These are phyloP conservation scores for Colaptes auratus DNA, from an alignment of 2,113 vertebrate genomes.

Conservation along the genomic window DNA sequence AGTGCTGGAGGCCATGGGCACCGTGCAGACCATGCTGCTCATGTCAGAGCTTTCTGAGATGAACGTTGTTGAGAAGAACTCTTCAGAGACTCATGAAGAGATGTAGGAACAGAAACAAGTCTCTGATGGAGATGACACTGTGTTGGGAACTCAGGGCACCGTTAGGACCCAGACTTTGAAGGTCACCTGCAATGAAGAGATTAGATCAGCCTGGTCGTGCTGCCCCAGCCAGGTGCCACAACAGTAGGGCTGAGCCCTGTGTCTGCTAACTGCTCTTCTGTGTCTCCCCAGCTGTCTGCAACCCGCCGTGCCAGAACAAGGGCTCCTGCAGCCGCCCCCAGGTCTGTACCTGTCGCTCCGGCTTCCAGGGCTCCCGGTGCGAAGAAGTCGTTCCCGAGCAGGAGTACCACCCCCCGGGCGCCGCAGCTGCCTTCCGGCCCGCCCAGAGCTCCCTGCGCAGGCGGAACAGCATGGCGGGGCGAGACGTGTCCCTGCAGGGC, in stretches of 20 bases:
- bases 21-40: not conserved
- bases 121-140: not conserved
- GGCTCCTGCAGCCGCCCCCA: conserved; percentile 83
- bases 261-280: conserved; percentile 13
- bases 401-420: conserved; percentile 73
- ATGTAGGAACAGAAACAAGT: not conserved
- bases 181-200: not conserved
- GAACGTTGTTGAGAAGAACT: not conserved
- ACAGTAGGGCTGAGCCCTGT: not conserved
- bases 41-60: not conserved
- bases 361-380: conserved; percentile 78
- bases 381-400: conserved; percentile 78
- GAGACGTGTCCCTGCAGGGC: not conserved
- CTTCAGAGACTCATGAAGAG: not conserved
- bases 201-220: not conserved
- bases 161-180: not conserved
- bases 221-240: not conserved
- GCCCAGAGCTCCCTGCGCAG: not conserved
- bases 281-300: conserved; percentile 79
- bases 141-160: not conserved
- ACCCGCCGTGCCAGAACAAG: conserved; percentile 82
- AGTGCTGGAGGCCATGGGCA: not conserved
- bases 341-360: conserved; percentile 80
- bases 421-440: conserved; percentile 34
- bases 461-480: conserved; percentile 18